Evolutionary conservation across 2,797 vertebrate species (phyloP).

Genomic region (Hephaestus fuliginosus): DNA sequence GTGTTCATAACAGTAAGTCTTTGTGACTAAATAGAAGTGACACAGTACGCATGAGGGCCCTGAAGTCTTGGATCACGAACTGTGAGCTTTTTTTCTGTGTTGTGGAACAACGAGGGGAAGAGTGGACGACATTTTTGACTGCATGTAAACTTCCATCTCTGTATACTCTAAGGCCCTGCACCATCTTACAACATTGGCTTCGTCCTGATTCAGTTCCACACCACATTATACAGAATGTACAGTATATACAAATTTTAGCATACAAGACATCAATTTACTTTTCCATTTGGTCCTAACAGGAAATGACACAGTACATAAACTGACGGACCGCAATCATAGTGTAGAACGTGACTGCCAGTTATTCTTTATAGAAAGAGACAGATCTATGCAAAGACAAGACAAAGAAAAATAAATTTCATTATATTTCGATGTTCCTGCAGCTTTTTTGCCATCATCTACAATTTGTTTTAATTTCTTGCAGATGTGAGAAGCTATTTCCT

Average conservation of each 20-base stretch:
- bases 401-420: background rate
- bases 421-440: background rate
- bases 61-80: slow-evolving; percentile 9
- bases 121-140: background rate
- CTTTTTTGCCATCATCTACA: slow-evolving; percentile 1
- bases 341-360: background rate
- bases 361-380: background rate
- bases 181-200: background rate
- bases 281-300: background rate
- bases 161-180: slow-evolving; percentile 1
- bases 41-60: slow-evolving; percentile 24
- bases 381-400: background rate
- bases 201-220: background rate
- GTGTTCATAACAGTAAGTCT: slow-evolving; percentile 23
- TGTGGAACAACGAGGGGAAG: background rate
- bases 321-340: background rate
- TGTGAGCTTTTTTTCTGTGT: background rate
- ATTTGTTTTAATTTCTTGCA: slow-evolving; percentile 33
- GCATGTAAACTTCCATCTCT: background rate
- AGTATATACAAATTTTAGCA: background rate
- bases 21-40: slow-evolving; percentile 40
- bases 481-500: slow-evolving; percentile 9
- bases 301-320: background rate
- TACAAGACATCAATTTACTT: background rate
- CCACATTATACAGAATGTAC: background rate